phyloP scores from a whole-genome alignment of 2,888 invertebrate species.

The Clunio marinus region DNA sequence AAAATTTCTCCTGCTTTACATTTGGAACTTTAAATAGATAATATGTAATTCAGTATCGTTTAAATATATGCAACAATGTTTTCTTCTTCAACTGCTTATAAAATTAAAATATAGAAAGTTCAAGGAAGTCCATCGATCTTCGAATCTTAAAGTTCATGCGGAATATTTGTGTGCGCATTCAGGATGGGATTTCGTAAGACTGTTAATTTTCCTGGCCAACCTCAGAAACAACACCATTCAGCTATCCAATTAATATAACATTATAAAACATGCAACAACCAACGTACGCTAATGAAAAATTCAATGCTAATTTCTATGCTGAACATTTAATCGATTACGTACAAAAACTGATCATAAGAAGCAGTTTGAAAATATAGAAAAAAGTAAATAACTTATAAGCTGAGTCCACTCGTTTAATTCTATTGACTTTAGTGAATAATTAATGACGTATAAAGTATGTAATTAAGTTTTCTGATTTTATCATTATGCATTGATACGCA shows the following conservation, averaged over 20 bases:
- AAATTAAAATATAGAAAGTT: too few species aligned
- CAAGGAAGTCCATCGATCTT: not conserved
- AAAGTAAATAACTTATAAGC: not conserved
- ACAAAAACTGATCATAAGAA: not conserved
- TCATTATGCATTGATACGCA: not conserved
- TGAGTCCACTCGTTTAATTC: not conserved
- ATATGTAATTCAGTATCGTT: too few species aligned
- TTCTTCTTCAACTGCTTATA: too few species aligned
- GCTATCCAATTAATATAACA: slow-evolving; percentile 3
- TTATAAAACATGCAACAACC: not conserved
- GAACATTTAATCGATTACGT: not conserved
- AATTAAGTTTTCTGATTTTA: not conserved
- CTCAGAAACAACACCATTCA: not conserved
- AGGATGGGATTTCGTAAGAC: not conserved
- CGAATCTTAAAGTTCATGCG: too few species aligned
- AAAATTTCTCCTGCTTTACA: too few species aligned
- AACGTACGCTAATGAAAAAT: not conserved
- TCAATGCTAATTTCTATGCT: not conserved
- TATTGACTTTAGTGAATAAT: slow-evolving; percentile 8
- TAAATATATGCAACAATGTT: too few species aligned
- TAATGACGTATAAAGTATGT: not conserved
- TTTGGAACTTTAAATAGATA: too few species aligned
- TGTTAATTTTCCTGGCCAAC: not conserved
- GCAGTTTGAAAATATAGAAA: too few species aligned
- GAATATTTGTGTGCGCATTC: too few species aligned